A percentile compares a stretch with the other conserved stretches of the same genome.
phyloP scores from a whole-genome alignment of 2,797 vertebrate species.

The Apogon hyalosoma region DNA sequence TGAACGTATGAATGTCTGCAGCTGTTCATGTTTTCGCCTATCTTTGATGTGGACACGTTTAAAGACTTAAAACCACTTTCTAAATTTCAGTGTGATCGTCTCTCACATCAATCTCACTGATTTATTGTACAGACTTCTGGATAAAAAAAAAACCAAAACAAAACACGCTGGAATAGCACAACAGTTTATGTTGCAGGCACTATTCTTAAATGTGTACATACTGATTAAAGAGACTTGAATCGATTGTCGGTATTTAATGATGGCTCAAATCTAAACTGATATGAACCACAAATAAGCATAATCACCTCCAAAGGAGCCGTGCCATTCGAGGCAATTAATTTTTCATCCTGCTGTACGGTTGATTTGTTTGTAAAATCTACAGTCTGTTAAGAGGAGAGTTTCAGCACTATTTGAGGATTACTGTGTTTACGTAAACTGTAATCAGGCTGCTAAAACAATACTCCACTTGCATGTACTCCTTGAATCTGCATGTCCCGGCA shows the following conservation, averaged over 20 bases:
- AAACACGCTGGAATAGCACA: slow-evolving; percentile 9
- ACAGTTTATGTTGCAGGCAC: slow-evolving; percentile 11
- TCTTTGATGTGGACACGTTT: slow-evolving; percentile 1
- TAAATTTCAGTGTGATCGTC: slow-evolving; percentile 15
- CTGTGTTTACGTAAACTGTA: not conserved
- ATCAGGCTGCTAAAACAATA: not conserved
- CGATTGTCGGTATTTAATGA: slow-evolving; percentile 31
- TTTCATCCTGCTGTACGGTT: not conserved
- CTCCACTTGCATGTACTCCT: not conserved
- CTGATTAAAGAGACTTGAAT: slow-evolving; percentile 25
- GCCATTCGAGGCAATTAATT: slow-evolving; percentile 1
- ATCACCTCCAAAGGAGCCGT: not conserved
- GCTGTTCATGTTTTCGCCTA: slow-evolving; percentile 1
- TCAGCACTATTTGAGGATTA: too few relatives aligned
- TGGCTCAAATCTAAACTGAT: slow-evolving; percentile 27
- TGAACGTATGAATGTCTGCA: not conserved
- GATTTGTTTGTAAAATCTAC: too few relatives aligned
- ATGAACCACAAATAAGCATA: slow-evolving; percentile 16
- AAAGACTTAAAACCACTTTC: not conserved
- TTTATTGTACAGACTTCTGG: slow-evolving; percentile 19
- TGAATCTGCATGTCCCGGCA: too few relatives aligned
- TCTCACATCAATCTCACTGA: slow-evolving; percentile 38
- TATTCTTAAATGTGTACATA: slow-evolving; percentile 28
- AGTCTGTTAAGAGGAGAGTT: too few relatives aligned
- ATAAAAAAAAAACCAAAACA: slow-evolving; percentile 11